Percentiles rank a stretch among this genome's conserved stretches.
Evolutionary conservation across 1,140 invertebrate genomes (phyloP).

Genomic region (Saccostrea cuccullata): DNA sequence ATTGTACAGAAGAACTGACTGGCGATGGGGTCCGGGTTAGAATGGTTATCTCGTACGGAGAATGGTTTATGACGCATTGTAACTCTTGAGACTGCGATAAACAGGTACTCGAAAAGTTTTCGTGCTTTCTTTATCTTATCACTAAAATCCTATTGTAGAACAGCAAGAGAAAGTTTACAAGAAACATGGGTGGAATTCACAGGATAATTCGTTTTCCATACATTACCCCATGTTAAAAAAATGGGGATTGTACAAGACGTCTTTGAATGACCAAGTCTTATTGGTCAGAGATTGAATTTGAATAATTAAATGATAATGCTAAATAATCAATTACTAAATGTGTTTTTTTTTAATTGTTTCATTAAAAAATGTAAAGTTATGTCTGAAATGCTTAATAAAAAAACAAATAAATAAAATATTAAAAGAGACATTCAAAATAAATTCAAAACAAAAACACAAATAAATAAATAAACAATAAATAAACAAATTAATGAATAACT

Average conservation of each 20-base stretch:
- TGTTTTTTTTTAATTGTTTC: too few relatives aligned
- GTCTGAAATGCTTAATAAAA: background rate
- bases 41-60: background rate
- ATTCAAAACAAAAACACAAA: background rate
- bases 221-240: background rate
- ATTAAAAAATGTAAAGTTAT: too few relatives aligned
- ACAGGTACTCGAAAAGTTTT: constrained; percentile 38
- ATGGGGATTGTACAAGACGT: background rate
- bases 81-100: constrained; percentile 37
- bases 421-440: too few relatives aligned
- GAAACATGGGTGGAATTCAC: constrained; percentile 10
- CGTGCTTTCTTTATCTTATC: constrained; percentile 43
- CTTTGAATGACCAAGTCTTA: too few relatives aligned
- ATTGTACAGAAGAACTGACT: background rate
- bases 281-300: too few relatives aligned
- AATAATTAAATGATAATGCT: too few relatives aligned
- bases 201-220: background rate
- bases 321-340: too few relatives aligned
- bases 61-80: constrained; percentile 42
- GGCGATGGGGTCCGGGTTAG: background rate
- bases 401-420: background rate
- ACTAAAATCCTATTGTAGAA: constrained; percentile 13
- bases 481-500: background rate
- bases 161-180: constrained; percentile 13
- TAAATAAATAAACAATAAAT: background rate